Evolutionary conservation across 2,797 vertebrate genomes (phyloP).

Genomic region (Girardinus metallicus): DNA sequence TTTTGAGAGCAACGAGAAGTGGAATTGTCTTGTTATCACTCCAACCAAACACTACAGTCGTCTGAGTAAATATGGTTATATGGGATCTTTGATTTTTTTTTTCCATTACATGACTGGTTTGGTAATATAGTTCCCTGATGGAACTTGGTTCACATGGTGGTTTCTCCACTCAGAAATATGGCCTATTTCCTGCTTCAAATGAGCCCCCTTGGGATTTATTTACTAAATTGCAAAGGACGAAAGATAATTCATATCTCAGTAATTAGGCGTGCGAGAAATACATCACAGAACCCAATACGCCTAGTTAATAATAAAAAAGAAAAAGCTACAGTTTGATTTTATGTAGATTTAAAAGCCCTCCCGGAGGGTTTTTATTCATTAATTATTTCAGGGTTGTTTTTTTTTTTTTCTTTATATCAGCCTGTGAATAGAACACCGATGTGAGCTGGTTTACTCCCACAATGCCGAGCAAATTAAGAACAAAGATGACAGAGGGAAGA

Average conservation of each 20-base stretch:
- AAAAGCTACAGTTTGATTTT: conserved; percentile 80
- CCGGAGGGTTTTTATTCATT: conserved; percentile 73
- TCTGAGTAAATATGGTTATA: conserved; percentile 63
- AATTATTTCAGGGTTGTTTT: conserved; percentile 59
- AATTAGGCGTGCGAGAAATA: conserved; percentile 83
- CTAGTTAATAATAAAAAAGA: conserved; percentile 78
- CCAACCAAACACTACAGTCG: conserved; percentile 34
- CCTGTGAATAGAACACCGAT: conserved; percentile 66
- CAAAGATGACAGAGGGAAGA: conserved; percentile 66
- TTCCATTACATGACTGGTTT: conserved; percentile 70
- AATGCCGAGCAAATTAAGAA: conserved; percentile 73
- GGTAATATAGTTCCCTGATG: conserved; percentile 66
- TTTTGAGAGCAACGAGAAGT: conserved; percentile 33
- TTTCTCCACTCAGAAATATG: conserved; percentile 74
- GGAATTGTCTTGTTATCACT: conserved; percentile 36
- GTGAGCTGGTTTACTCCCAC: conserved; percentile 64
- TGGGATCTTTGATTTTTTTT: conserved; percentile 58
- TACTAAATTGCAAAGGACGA: conserved; percentile 81
- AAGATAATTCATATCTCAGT: conserved; percentile 81
- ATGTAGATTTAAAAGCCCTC: conserved; percentile 80
- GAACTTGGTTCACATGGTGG: conserved; percentile 65
- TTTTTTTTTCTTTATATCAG: conserved; percentile 50
- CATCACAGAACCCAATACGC: conserved; percentile 79
- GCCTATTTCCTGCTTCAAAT: conserved; percentile 83
- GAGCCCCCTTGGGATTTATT: conserved; percentile 79